phyloP scores from a whole-genome alignment of 2,888 invertebrate species.

The Rhimphoctona megacephalus region DNA sequence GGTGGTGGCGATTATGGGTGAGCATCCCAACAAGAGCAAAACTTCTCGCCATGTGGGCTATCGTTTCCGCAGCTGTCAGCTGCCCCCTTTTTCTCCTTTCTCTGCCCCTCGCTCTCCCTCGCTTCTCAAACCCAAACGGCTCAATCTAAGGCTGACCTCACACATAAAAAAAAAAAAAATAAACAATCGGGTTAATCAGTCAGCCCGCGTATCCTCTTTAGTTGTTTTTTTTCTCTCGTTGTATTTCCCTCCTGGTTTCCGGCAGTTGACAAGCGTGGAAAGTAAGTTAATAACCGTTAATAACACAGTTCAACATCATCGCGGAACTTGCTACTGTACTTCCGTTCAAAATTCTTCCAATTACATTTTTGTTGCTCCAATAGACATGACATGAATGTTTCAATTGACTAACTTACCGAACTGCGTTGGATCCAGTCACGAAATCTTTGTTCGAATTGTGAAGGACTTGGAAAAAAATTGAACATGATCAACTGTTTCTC shows the following conservation, averaged over 20 bases:
- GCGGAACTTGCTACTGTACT: not conserved
- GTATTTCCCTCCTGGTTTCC: constrained; percentile 43
- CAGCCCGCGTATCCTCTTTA: constrained; percentile 42
- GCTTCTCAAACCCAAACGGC: constrained; percentile 38
- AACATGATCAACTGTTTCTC: too few relatives aligned
- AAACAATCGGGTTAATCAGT: constrained; percentile 41
- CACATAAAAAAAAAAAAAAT: constrained; percentile 49
- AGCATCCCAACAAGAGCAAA: constrained; percentile 77
- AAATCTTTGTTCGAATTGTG: too few relatives aligned
- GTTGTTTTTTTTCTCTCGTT: constrained; percentile 12
- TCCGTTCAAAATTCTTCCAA: not conserved
- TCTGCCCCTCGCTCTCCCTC: constrained; percentile 16
- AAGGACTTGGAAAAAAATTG: too few relatives aligned
- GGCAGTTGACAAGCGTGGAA: constrained; percentile 44
- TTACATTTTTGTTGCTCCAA: not conserved
- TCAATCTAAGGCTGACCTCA: constrained; percentile 70
- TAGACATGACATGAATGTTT: not conserved
- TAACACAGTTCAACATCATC: not conserved
- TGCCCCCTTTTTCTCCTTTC: constrained; percentile 30
- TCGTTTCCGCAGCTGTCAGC: constrained; percentile 80
- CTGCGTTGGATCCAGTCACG: not conserved
- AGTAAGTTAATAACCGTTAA: constrained; percentile 46
- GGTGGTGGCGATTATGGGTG: constrained; percentile 50
- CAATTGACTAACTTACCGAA: not conserved
- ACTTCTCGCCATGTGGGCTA: constrained; percentile 80